These are phyloP conservation scores for Caenorhabditis sp. DNA, from an alignment of 2,888 invertebrate species.

Conservation along the genomic window DNA sequence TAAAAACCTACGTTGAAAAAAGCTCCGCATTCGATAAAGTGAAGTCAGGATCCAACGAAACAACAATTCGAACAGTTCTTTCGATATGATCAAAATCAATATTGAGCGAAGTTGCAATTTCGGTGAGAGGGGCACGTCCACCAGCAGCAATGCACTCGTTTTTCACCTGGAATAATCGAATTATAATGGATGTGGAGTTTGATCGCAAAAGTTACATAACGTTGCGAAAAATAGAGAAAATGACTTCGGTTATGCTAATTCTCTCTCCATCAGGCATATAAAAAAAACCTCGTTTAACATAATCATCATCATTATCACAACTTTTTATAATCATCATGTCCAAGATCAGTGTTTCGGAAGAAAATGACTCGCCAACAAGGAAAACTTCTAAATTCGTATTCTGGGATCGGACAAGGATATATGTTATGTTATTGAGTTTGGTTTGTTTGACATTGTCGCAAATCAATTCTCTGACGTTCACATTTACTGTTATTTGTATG, in stretches of 20 bases:
- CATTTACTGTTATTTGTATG: slow-evolving; percentile 45
- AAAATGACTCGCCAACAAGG: no score
- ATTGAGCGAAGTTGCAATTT: slow-evolving; percentile 85
- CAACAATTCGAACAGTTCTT: slow-evolving; percentile 79
- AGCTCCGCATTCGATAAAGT: slow-evolving; percentile 87
- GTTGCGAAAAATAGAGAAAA: neutral
- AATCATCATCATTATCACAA: no score
- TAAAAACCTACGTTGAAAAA: slow-evolving; percentile 77
- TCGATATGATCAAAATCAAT: slow-evolving; percentile 86
- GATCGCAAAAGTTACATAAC: neutral
- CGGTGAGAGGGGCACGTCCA: slow-evolving; percentile 88
- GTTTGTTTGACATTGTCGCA: neutral
- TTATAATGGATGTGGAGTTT: no score
- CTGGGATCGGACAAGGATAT: neutral
- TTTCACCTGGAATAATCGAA: slow-evolving; percentile 45
- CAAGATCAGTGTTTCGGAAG: no score
- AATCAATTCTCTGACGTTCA: slow-evolving; percentile 26
- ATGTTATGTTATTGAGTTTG: neutral
- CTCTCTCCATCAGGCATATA: neutral
- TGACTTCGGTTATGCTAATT: neutral
- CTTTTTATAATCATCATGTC: no score
- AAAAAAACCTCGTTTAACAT: no score
- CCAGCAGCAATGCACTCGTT: slow-evolving; percentile 65
- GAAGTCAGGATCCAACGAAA: slow-evolving; percentile 77
- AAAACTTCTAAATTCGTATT: no score